phyloP scores from a whole-genome alignment of 92 coral and sea anemone genomes.

The Actinostola sp. region DNA sequence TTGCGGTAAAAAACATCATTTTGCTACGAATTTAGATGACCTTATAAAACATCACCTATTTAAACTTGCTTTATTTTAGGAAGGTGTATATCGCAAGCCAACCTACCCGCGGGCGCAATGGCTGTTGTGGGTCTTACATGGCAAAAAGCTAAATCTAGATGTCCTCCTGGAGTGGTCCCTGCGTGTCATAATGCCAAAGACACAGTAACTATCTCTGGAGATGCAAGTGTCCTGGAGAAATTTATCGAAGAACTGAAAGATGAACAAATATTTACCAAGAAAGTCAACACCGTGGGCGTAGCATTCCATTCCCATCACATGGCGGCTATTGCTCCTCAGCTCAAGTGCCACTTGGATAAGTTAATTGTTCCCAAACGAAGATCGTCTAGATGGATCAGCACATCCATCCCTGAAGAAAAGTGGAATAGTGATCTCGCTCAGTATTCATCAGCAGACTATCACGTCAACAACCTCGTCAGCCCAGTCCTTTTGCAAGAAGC shows the following conservation, averaged over 20 bases:
- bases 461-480: constrained; percentile 82
- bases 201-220: constrained; percentile 88
- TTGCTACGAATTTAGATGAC: too few relatives aligned
- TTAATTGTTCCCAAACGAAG: constrained; percentile 75
- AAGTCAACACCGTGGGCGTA: constrained; percentile 79
- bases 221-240: constrained; percentile 59
- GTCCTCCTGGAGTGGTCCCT: constrained; percentile 77
- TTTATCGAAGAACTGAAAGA: constrained; percentile 73
- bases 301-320: constrained; percentile 82
- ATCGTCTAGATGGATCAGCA: constrained; percentile 80
- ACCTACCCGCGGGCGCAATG: constrained; percentile 79
- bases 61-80: constrained; percentile 50
- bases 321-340: constrained; percentile 79
- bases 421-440: constrained; percentile 82
- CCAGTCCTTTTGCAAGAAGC: constrained; percentile 90
- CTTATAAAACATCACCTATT: too few relatives aligned
- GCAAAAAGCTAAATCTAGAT: constrained; percentile 77
- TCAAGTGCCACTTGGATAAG: constrained; percentile 62
- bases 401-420: constrained; percentile 84
- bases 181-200: constrained; percentile 85
- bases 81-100: constrained; percentile 76
- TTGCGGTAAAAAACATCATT: too few relatives aligned
- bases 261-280: constrained; percentile 78
- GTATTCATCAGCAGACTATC: constrained; percentile 82
- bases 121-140: constrained; percentile 87